Percentiles rank a stretch among this genome's conserved stretches.
phyloP scores from a whole-genome alignment of 2,888 invertebrate species.

The Stenodera caucasica region DNA sequence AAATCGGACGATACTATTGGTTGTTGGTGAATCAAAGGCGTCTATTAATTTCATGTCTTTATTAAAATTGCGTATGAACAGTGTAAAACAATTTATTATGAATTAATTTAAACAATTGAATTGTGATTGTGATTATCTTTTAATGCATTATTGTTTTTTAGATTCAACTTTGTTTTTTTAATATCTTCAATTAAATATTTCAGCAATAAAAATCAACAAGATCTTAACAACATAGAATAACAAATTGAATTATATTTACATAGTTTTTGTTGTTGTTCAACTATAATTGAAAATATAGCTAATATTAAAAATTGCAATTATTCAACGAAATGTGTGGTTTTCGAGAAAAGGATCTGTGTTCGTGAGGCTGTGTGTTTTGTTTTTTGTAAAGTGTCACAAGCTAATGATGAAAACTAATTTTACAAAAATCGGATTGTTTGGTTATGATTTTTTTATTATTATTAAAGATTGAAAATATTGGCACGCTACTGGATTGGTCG shows the following conservation, averaged over 20 bases:
- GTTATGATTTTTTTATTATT: conserved; percentile 7
- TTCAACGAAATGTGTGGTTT: too few relatives aligned
- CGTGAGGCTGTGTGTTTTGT: too few relatives aligned
- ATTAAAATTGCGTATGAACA: conserved; percentile 52
- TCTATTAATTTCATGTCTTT: conserved; percentile 34
- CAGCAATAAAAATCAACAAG: conserved; percentile 4
- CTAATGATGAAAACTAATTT: too few relatives aligned
- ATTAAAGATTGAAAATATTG: conserved; percentile 22
- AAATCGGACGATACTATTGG: background rate
- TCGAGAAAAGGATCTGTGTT: too few relatives aligned
- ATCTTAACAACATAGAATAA: conserved; percentile 6
- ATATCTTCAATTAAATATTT: conserved; percentile 3
- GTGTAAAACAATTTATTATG: conserved; percentile 48
- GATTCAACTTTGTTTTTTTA: background rate
- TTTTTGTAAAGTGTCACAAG: too few relatives aligned
- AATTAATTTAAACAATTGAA: conserved; percentile 7
- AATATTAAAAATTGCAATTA: background rate
- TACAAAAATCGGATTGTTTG: too few relatives aligned
- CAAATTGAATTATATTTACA: conserved; percentile 9
- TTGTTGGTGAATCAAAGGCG: background rate
- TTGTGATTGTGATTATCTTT: conserved; percentile 47
- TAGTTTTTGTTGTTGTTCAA: background rate
- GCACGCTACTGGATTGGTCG: conserved; percentile 32
- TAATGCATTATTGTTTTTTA: conserved; percentile 16
- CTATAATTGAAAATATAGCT: background rate